These are phyloP conservation scores for Proterorhinus semilunaris DNA, from an alignment of 2,113 vertebrate species.

Conservation along the genomic window DNA sequence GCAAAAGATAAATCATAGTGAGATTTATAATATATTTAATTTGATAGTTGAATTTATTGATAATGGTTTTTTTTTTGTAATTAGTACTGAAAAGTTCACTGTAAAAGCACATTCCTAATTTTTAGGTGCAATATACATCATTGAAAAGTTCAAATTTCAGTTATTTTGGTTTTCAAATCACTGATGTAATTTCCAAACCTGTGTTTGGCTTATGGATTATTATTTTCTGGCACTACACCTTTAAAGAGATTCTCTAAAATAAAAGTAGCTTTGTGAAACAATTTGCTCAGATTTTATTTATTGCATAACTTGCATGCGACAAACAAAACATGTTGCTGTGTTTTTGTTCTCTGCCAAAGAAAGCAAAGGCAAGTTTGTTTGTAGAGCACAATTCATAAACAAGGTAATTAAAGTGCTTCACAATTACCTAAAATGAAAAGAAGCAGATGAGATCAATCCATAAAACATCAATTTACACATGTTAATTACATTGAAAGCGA, in stretches of 20 bases:
- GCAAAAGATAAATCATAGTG: slow-evolving; percentile 20
- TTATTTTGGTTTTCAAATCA: slow-evolving; percentile 68
- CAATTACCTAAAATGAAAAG: too few relatives aligned
- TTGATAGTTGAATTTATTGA: slow-evolving; percentile 26
- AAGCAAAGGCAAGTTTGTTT: too few relatives aligned
- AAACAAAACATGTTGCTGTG: not conserved
- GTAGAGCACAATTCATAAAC: too few relatives aligned
- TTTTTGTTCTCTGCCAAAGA: not conserved
- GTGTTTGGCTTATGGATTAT: slow-evolving; percentile 69
- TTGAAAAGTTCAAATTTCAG: slow-evolving; percentile 62
- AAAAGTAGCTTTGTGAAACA: not conserved
- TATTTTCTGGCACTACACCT: slow-evolving; percentile 81
- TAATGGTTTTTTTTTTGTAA: slow-evolving; percentile 41
- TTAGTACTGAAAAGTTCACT: slow-evolving; percentile 59
- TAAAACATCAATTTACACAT: too few relatives aligned
- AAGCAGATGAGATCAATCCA: too few relatives aligned
- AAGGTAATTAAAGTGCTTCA: too few relatives aligned
- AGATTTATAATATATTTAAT: slow-evolving; percentile 18
- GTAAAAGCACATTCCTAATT: slow-evolving; percentile 66
- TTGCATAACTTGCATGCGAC: not conserved
- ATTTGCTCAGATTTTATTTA: not conserved
- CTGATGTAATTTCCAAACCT: slow-evolving; percentile 51
- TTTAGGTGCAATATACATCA: slow-evolving; percentile 80
- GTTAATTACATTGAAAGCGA: too few relatives aligned
- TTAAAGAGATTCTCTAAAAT: slow-evolving; percentile 80